A percentile compares a stretch with the other conserved stretches of the same genome.
phyloP scores from a whole-genome alignment of 2,888 invertebrate genomes.

The Cacoxenus indagator region DNA sequence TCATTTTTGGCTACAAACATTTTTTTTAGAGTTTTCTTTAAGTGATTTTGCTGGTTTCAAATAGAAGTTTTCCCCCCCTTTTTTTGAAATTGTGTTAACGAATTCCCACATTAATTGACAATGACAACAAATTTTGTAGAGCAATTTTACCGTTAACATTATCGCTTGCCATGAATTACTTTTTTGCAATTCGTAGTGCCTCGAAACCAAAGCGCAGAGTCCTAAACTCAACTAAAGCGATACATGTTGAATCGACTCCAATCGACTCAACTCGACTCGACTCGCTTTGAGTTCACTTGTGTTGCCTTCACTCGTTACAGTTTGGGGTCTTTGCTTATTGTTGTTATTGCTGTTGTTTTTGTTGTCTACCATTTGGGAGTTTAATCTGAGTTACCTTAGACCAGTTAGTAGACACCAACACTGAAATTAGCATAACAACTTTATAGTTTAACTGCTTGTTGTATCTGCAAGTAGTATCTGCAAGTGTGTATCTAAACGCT shows the following conservation, averaged over 20 bases:
- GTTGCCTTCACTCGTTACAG: neutral
- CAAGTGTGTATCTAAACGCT: slow-evolving; percentile 57
- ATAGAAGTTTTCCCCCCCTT: too few species aligned
- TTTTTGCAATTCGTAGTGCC: too few species aligned
- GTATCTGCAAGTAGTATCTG: slow-evolving; percentile 51
- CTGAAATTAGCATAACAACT: slow-evolving; percentile 70
- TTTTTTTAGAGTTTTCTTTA: slow-evolving; percentile 38
- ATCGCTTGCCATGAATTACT: slow-evolving; percentile 1
- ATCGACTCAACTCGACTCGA: too few species aligned
- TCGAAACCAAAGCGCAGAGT: too few species aligned
- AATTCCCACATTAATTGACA: slow-evolving; percentile 65
- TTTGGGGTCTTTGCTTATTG: neutral
- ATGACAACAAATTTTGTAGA: slow-evolving; percentile 58
- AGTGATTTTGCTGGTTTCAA: slow-evolving; percentile 60
- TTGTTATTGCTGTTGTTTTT: neutral
- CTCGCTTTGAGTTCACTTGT: neutral
- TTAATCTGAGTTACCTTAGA: neutral
- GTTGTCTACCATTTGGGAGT: neutral
- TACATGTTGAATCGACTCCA: neutral
- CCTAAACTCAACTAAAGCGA: neutral
- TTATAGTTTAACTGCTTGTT: slow-evolving; percentile 68
- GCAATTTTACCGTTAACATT: slow-evolving; percentile 9
- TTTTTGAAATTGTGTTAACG: neutral
- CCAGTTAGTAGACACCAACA: slow-evolving; percentile 47
- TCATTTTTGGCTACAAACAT: neutral